Evolutionary conservation across 2,888 invertebrate genomes (phyloP), one percentile per base, ranked within the genome.

Genomic region (Mesorhabditis sp.): DNA sequence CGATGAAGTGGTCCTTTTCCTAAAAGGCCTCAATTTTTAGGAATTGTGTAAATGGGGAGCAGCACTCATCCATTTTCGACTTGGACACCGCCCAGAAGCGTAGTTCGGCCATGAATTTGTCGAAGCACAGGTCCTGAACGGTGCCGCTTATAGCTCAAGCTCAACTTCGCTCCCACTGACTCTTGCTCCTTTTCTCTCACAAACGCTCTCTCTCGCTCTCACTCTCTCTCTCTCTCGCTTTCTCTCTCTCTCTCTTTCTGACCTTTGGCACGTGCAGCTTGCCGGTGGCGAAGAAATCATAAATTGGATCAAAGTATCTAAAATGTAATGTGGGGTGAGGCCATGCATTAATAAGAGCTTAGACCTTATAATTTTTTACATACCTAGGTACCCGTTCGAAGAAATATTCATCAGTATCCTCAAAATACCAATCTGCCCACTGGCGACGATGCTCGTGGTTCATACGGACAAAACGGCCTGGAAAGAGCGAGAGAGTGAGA

Each of bases 1-100:
- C 84, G 66, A 83, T 82, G 76, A 84, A 84, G 64, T 84, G 83
- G 62, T 84, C 84, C 69, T 84, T 84, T 65, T 83, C 83, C 84
- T 84, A 69, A 28, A 28, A 28, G 28, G 2, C 28, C 28, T 28
- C 28, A 1, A 28, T 28, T 28, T 28, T 28, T 2, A 28, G 28
- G 28, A 28, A 28, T 68, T 83, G 84, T 13, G 83, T 74, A 69
- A 84, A 84, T 5, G 83, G 83, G 3, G 82, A 83, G 72, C 84
- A 84, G 69, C 84, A 84, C 44, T 84, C 82, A 68, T 84, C 84
- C 80, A 84, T 83, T 43, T 82, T 75, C 2, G 80, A 77, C 67
- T 83, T 84, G 5, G 80, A 80, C 6, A 84, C 83, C 3, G 83
- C 83, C 84, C 84, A 84, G 71, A 83, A 84, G 58, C 84, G 76